These are phyloP conservation scores for Trachythela sp. DNA, from an alignment of 64 coral and sea anemone species.

Conservation along the genomic window DNA sequence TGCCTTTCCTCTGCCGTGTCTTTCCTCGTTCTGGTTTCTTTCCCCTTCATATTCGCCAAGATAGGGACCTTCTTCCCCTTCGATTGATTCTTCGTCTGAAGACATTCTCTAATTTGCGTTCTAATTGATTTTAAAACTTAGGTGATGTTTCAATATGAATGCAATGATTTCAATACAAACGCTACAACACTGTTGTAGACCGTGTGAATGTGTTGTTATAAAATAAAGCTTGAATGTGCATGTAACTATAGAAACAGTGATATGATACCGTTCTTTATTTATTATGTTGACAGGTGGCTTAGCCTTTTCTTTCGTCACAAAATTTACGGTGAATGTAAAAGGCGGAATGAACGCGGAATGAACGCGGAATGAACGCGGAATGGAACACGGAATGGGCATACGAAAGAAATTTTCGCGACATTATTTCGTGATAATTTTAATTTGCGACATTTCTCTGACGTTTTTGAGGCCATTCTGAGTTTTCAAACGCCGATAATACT, in stretches of 20 bases:
- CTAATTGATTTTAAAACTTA: background rate
- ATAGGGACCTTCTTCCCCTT: slow-evolving; percentile 3
- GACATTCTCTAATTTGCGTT: background rate
- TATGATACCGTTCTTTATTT: background rate
- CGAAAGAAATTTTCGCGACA: too few relatives aligned
- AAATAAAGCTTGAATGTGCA: background rate
- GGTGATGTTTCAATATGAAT: background rate
- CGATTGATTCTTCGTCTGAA: slow-evolving; percentile 2
- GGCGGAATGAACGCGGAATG: too few relatives aligned
- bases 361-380: too few relatives aligned
- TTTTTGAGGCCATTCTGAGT: too few relatives aligned
- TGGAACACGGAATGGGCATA: too few relatives aligned
- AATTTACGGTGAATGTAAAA: background rate
- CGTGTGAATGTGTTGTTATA: background rate
- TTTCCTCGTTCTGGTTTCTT: background rate
- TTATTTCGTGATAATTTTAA: too few relatives aligned
- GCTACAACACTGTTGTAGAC: background rate
- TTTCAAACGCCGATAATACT: too few relatives aligned
- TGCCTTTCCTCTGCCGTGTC: slow-evolving; percentile 8
- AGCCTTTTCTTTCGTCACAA: too few relatives aligned
- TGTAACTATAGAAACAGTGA: slow-evolving; percentile 7
- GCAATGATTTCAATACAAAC: background rate
- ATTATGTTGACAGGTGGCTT: background rate
- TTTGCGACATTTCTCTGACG: too few relatives aligned
- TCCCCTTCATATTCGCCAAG: slow-evolving; percentile 24